Conservation (phyloP, 2,797 vertebrate species). For the Eulemur rubriventer region DNA sequence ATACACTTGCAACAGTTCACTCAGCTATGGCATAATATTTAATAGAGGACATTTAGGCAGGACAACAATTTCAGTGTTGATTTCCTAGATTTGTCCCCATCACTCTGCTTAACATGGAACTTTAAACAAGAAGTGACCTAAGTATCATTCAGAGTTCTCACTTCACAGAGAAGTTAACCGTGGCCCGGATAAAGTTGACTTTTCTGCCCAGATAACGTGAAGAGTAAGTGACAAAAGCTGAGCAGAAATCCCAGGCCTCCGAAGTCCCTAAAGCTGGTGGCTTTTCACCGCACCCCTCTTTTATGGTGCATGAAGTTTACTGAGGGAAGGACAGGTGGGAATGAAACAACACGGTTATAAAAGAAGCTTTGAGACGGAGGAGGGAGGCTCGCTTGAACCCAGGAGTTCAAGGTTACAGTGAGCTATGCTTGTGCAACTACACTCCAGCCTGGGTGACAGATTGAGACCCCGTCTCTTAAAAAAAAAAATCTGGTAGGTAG, state of each 20-base stretch:
- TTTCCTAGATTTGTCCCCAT: not conserved
- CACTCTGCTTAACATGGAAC: not conserved
- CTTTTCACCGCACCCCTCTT: not conserved
- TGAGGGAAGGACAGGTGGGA: not conserved
- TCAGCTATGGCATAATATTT: not conserved
- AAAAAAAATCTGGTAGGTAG: not conserved
- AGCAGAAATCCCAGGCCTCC: not conserved
- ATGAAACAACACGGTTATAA: not conserved
- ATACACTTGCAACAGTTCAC: not conserved
- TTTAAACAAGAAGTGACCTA: constrained; percentile 37
- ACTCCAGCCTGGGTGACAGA: not conserved
- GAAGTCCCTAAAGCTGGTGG: not conserved
- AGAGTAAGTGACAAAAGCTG: not conserved
- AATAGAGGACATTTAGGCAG: not conserved
- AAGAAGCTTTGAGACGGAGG: not conserved
- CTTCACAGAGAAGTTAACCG: not conserved
- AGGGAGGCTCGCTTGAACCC: not conserved
- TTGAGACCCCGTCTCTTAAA: not conserved
- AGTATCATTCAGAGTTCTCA: not conserved
- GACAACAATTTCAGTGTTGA: not conserved
- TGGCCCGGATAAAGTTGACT: not conserved
- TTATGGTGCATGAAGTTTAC: not conserved
- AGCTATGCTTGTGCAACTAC: not conserved
- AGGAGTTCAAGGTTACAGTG: not conserved
- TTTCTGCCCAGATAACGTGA: constrained; percentile 1